Conservation (phyloP, 2,888 invertebrate genomes). For the Aleiodes alternator region DNA sequence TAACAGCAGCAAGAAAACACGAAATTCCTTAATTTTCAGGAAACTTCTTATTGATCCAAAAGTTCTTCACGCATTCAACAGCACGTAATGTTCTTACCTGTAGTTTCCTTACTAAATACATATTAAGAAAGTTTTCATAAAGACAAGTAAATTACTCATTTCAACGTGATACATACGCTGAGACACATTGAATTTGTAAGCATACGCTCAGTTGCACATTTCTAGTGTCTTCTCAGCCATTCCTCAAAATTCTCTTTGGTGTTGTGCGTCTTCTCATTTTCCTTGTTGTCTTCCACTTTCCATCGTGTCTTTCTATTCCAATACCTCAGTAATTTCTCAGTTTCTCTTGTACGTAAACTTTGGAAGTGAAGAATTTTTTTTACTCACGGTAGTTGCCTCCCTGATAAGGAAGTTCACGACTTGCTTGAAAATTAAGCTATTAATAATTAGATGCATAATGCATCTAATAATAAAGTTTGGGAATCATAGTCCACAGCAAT, state of each 20-base stretch:
- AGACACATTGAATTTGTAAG: slow-evolving; percentile 34
- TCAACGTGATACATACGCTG: slow-evolving; percentile 15
- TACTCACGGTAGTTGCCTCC: too few species aligned
- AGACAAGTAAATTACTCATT: slow-evolving; percentile 12
- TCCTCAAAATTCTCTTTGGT: slow-evolving; percentile 27
- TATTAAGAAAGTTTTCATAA: slow-evolving; percentile 4
- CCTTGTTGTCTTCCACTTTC: slow-evolving; percentile 6
- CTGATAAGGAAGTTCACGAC: too few species aligned
- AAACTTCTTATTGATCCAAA: too few species aligned
- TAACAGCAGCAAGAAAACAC: too few species aligned
- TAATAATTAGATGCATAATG: too few species aligned
- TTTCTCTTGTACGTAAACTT: neutral
- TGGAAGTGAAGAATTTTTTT: too few species aligned
- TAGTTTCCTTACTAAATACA: neutral
- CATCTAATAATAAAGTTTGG: too few species aligned
- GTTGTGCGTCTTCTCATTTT: slow-evolving; percentile 29
- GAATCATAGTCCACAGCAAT: too few species aligned
- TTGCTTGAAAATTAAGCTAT: too few species aligned
- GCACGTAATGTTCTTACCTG: neutral
- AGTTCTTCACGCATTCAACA: slow-evolving; percentile 1
- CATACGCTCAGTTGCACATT: slow-evolving; percentile 34
- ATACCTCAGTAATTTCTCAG: slow-evolving; percentile 1
- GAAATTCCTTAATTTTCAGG: too few species aligned
- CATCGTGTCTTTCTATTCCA: slow-evolving; percentile 25
- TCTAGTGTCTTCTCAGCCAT: slow-evolving; percentile 29